phyloP scores from a whole-genome alignment of 53 echinoderm and acorn worm genomes.

The Astropecten irregularis region DNA sequence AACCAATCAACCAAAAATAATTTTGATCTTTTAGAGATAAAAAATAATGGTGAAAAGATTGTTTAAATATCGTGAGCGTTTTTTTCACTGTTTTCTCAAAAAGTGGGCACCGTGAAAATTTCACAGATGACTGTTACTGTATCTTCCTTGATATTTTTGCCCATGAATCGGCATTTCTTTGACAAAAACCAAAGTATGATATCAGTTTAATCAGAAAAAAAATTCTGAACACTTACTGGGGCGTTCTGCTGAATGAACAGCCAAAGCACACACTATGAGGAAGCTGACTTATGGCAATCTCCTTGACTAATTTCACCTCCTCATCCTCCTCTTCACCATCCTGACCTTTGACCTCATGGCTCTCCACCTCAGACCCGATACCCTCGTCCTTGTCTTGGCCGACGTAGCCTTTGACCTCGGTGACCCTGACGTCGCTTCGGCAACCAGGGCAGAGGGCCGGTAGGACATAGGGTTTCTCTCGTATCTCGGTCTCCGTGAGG shows the following conservation, averaged over 20 bases:
- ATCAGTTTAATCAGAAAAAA: too few species aligned
- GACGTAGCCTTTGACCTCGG: conserved; percentile 14
- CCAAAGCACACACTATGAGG: conserved; percentile 63
- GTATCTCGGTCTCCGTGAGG: conserved; percentile 65
- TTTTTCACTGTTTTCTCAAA: too few species aligned
- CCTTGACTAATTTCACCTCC: conserved; percentile 1
- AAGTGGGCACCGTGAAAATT: too few species aligned
- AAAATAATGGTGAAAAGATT: too few species aligned
- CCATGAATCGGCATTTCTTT: too few species aligned
- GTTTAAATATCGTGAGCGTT: too few species aligned
- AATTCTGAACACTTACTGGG: conserved; percentile 84
- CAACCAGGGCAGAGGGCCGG: conserved; percentile 88
- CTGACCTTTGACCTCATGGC: conserved; percentile 7
- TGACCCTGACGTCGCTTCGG: background rate
- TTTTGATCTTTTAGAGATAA: too few species aligned
- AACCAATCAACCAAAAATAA: too few species aligned
- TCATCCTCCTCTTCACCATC: background rate
- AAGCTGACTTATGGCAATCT: conserved; percentile 11
- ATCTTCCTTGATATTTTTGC: too few species aligned
- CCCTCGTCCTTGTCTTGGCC: conserved; percentile 16
- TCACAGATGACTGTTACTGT: too few species aligned
- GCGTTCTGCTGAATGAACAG: conserved; percentile 68
- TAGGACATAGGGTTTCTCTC: conserved; percentile 48
- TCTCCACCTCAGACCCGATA: conserved; percentile 16
- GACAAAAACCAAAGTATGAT: too few species aligned